phyloP scores from a whole-genome alignment of 2,113 vertebrate genomes.

The Limanda limanda region DNA sequence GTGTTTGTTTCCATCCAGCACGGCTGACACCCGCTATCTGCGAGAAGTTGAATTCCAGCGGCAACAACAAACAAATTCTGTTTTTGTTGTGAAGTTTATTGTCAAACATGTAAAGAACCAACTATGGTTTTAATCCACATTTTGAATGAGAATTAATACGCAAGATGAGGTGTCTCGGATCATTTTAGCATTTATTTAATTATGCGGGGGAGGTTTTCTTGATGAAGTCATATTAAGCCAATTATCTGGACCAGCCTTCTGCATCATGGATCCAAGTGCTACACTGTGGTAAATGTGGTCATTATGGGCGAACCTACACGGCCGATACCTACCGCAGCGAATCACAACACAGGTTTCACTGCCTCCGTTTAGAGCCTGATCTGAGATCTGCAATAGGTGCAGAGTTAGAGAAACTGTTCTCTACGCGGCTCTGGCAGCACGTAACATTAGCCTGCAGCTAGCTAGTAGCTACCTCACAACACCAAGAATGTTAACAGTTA shows the following conservation, averaged over 20 bases:
- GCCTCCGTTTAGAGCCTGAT: too few species aligned
- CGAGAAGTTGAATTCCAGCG: not conserved
- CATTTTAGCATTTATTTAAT: slow-evolving; percentile 4
- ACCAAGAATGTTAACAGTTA: too few species aligned
- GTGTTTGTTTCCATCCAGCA: slow-evolving; percentile 60
- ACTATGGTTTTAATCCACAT: not conserved
- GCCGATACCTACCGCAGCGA: too few species aligned
- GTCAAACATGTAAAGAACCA: not conserved
- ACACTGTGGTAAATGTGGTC: slow-evolving; percentile 42
- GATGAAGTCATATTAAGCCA: not conserved
- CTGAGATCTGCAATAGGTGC: too few species aligned
- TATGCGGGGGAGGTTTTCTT: not conserved
- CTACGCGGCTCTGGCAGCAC: too few species aligned
- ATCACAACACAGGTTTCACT: too few species aligned
- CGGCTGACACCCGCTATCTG: slow-evolving; percentile 24
- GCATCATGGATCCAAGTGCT: slow-evolving; percentile 31
- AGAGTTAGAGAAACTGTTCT: too few species aligned
- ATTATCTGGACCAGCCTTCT: slow-evolving; percentile 16
- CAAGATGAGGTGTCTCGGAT: not conserved
- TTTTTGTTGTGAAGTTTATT: not conserved
- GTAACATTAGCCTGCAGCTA: too few species aligned
- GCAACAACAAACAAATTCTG: not conserved
- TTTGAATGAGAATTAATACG: too few species aligned
- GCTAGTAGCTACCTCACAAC: too few species aligned
- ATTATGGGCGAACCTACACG: not conserved